Base-by-base conservation (phyloP, 2,888 invertebrate species). In the Heliconius ethilla region DNA sequence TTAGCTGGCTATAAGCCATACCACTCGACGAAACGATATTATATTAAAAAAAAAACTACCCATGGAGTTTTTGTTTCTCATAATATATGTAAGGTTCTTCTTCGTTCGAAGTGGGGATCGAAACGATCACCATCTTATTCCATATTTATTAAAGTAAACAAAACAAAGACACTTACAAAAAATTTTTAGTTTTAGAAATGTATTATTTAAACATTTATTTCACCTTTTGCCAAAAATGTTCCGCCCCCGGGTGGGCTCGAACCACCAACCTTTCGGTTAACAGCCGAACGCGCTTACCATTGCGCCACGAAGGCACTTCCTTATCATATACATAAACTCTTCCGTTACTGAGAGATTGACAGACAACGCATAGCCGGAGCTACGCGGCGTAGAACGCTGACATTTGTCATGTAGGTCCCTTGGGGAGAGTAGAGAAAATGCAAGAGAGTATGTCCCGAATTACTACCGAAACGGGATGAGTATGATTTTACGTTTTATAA, bases 191-290 rank as follows among this genome's bases (percentile, higher is more conserved):
- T 45, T 45, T 45, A 1, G 45, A 15, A 45, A 0, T 5, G 5
- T 45, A 45, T 4, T 45, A 45, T 45, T 45, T 45, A 18, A 45
- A 45, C 22, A 3, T 45, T 45, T 45, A 45, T 13, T 13, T 45
- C 2, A n/a, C 9, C 10, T n/a, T n/a, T 59, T n/a, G 3, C n/a
- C 59, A 59, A 59, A 59, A 59, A 59, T 11, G 2, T 59, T n/a
- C 3, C 97, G 97, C 97, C 97, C 97, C 97, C 97, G 97, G 97
- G 97, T 97, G 97, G 98, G 96, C 97, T 98, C 96, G 98, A 98
- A 98, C 98, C 98, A 98, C 97, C 98, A 98, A 98, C 98, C 98
- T 98, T 98, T 98, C 98, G 98, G 98, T 98, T 98, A 98, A 98
- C 98, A 98, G 98, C 98, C 98, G 97, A 98, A 98, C 98, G 98